phyloP scores from a whole-genome alignment of 2,888 invertebrate genomes.

The Theodoxus fluviatilis region DNA sequence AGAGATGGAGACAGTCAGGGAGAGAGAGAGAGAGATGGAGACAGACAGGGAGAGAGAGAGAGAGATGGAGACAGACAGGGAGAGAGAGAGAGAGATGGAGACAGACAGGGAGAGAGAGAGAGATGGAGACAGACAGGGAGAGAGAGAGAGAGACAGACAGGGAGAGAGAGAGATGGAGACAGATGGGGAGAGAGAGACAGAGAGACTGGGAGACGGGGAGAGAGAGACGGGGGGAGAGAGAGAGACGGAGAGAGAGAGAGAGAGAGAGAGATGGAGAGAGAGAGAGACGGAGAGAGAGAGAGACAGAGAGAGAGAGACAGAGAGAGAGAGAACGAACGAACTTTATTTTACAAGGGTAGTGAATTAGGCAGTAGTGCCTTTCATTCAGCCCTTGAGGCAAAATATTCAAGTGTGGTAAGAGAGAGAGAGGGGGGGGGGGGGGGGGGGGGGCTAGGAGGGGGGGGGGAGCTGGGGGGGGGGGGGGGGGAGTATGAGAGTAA shows the following conservation, averaged over 20 bases:
- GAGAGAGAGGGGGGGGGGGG: constrained; percentile 10
- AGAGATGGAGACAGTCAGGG: constrained; percentile 1
- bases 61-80: constrained; percentile 9
- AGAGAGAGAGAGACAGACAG: not conserved
- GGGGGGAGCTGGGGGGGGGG: not conserved
- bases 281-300: not conserved
- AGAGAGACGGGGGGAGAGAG: constrained; percentile 4
- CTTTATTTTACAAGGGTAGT: too few species aligned
- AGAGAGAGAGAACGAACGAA: constrained; percentile 19
- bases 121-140: not conserved
- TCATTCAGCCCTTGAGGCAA: too few species aligned
- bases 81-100: not conserved
- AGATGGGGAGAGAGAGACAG: constrained; percentile 1
- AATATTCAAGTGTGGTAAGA: too few species aligned
- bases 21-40: not conserved
- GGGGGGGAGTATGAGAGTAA: not conserved
- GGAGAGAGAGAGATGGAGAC: not conserved
- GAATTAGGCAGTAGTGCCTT: too few species aligned
- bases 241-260: constrained; percentile 10
- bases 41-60: not conserved
- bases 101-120: constrained; percentile 5
- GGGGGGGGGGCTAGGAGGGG: constrained; percentile 8
- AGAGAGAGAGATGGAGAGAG: constrained; percentile 12
- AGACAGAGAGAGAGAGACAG: not conserved
- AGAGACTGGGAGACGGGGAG: not conserved